Conservation (phyloP, 2,888 invertebrate genomes). For the Nomada hirtipes region DNA sequence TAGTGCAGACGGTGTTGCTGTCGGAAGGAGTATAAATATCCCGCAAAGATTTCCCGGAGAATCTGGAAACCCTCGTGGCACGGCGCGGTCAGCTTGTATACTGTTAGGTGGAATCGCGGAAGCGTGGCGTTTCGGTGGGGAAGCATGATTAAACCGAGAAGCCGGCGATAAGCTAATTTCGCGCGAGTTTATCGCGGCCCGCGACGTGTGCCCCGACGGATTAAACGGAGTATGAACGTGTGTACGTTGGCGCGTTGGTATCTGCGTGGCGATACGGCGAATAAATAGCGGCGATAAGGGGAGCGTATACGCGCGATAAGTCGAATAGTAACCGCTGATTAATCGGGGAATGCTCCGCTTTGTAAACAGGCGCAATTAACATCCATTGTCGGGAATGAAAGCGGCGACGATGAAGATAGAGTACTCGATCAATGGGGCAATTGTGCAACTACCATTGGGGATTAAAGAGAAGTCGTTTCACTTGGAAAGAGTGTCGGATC, state of each 20-base stretch:
- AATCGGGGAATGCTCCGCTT: constrained; percentile 19
- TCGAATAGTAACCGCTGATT: constrained; percentile 30
- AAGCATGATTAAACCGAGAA: constrained; percentile 14
- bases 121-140: constrained; percentile 27
- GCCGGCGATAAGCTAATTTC: constrained; percentile 53
- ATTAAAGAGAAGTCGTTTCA: background rate
- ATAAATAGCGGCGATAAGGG: constrained; percentile 49
- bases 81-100: constrained; percentile 26
- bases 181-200: constrained; percentile 33
- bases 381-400: constrained; percentile 22
- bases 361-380: constrained; percentile 46
- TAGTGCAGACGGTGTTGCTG: background rate
- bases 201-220: constrained; percentile 38
- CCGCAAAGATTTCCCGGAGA: background rate
- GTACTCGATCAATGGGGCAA: constrained; percentile 1
- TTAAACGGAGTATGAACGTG: constrained; percentile 6
- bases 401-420: background rate
- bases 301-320: constrained; percentile 33
- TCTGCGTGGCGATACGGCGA: constrained; percentile 34
- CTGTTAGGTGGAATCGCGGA: constrained; percentile 42
- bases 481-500: background rate
- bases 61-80: constrained; percentile 44
- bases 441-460: background rate
- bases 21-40: constrained; percentile 12
- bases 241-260: constrained; percentile 19